These are phyloP conservation scores for Triops longicaudatus DNA, from an alignment of 1,140 invertebrate species.

Conservation along the genomic window DNA sequence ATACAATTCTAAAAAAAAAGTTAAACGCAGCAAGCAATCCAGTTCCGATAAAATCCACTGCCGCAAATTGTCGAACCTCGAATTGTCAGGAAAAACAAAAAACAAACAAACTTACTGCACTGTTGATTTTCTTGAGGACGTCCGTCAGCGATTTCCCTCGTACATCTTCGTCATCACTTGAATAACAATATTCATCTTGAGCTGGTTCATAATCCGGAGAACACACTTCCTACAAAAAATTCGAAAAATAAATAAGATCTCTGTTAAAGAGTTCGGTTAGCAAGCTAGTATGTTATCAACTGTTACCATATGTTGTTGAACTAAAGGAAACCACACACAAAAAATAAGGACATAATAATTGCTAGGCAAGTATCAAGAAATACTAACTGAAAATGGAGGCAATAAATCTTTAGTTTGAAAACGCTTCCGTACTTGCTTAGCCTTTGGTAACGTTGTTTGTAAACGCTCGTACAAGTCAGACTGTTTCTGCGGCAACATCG, in stretches of 20 bases:
- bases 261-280: constrained; percentile 48
- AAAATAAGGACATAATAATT: too few species aligned
- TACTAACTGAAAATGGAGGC: too few species aligned
- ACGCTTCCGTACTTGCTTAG: background rate
- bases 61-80: too few species aligned
- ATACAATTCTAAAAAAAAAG: too few species aligned
- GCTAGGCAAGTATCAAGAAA: too few species aligned
- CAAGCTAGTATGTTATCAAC: constrained; percentile 17
- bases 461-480: background rate
- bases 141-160: constrained; percentile 35
- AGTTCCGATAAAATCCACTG: too few species aligned
- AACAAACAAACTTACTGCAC: constrained; percentile 28
- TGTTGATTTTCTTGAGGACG: constrained; percentile 36
- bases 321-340: too few species aligned
- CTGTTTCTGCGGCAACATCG: background rate
- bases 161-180: constrained; percentile 60
- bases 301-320: too few species aligned
- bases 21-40: background rate
- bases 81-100: too few species aligned
- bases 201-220: constrained; percentile 41
- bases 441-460: background rate
- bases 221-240: constrained; percentile 41
- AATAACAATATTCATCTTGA: constrained; percentile 59
- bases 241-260: constrained; percentile 38
- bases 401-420: background rate